A percentile compares a stretch with the other conserved stretches of the same genome.
Evolutionary conservation across 2,888 invertebrate genomes (phyloP).

Genomic region (Trachelus stipa): DNA sequence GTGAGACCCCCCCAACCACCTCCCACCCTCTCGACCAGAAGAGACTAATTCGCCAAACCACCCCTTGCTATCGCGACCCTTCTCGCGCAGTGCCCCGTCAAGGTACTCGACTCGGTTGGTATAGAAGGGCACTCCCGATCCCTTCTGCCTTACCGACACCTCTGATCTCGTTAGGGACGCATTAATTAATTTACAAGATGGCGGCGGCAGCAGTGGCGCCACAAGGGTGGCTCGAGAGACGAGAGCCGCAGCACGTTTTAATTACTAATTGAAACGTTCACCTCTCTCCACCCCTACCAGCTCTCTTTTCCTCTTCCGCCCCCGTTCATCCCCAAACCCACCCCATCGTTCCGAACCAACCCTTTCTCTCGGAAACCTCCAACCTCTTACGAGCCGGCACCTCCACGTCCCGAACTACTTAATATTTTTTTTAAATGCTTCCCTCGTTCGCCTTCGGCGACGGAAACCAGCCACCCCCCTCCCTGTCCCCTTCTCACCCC

Average conservation of each 20-base stretch:
- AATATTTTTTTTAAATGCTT: slow-evolving; percentile 52
- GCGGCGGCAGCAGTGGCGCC: slow-evolving; percentile 36
- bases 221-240: slow-evolving; percentile 15
- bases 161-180: slow-evolving; percentile 63
- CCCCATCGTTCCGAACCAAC: slow-evolving; percentile 10
- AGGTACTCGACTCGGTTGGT: slow-evolving; percentile 33
- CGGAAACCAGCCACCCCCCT: background rate
- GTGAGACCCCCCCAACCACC: slow-evolving; percentile 22
- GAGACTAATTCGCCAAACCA: slow-evolving; percentile 53
- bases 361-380: slow-evolving; percentile 26
- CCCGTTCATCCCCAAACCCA: slow-evolving; percentile 24
- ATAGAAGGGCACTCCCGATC: slow-evolving; percentile 48
- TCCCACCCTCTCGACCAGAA: slow-evolving; percentile 35
- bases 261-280: slow-evolving; percentile 56
- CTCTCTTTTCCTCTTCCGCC: slow-evolving; percentile 19
- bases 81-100: slow-evolving; percentile 13
- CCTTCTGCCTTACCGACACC: slow-evolving; percentile 59
- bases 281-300: slow-evolving; percentile 21
- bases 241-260: slow-evolving; percentile 50
- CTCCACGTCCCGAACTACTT: slow-evolving; percentile 41
- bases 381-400: slow-evolving; percentile 26
- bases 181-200: slow-evolving; percentile 64
- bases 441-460: slow-evolving; percentile 25
- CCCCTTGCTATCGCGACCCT: slow-evolving; percentile 26
- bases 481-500: background rate